Percentiles rank a stretch among this genome's conserved stretches.
These are phyloP conservation scores for Callipepla squamata DNA, from an alignment of 2,113 vertebrate species.

Conservation along the genomic window DNA sequence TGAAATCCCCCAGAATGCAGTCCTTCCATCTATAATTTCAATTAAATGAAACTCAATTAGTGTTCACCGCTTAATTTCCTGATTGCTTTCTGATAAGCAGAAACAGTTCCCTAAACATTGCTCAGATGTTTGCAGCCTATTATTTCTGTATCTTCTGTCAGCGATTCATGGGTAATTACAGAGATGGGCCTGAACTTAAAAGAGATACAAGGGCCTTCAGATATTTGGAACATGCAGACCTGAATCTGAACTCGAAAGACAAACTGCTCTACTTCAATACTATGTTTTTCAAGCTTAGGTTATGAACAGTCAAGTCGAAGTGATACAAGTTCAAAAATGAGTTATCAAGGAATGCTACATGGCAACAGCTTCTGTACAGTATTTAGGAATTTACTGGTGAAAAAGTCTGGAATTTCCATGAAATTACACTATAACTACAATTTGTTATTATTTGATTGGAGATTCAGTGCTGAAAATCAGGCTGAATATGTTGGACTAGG, in stretches of 20 bases:
- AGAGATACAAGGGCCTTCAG: not conserved
- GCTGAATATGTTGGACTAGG: not conserved
- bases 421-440: not conserved
- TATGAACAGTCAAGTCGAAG: not conserved
- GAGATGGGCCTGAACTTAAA: constrained; percentile 3
- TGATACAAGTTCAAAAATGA: not conserved
- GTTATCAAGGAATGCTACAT: not conserved
- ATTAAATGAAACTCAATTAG: not conserved
- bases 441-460: not conserved
- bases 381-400: not conserved
- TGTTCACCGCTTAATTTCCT: not conserved
- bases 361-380: not conserved
- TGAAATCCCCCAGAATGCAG: not conserved
- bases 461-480: not conserved
- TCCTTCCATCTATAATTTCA: not conserved
- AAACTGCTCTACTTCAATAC: not conserved
- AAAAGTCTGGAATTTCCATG: not conserved
- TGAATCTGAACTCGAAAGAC: not conserved
- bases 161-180: not conserved
- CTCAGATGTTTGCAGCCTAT: constrained; percentile 3
- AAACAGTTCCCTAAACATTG: not conserved
- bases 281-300: not conserved
- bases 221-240: not conserved
- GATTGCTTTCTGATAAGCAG: constrained; percentile 2
- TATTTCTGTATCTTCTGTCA: constrained; percentile 35